Conservation (phyloP, 2,113 vertebrate species). For the Piliocolobus tephrosceles region DNA sequence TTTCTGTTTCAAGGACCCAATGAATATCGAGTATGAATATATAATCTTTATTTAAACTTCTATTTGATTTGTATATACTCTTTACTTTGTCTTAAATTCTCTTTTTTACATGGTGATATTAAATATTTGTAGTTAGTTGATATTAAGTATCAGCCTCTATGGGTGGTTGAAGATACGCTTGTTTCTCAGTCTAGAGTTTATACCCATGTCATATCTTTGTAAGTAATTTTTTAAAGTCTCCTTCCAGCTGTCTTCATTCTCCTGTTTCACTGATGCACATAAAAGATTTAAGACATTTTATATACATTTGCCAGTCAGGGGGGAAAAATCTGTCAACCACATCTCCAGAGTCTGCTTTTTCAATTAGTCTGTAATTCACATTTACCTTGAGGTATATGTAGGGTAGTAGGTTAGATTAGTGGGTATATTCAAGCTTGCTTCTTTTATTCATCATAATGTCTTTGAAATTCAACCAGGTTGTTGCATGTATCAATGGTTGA, state of each 20-base stretch:
- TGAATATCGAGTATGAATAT: background rate
- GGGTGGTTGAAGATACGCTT: background rate
- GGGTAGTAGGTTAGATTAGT: background rate
- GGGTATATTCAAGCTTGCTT: background rate
- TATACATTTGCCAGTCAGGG: background rate
- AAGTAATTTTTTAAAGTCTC: background rate
- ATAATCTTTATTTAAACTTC: constrained; percentile 4
- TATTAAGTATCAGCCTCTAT: background rate
- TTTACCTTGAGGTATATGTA: background rate
- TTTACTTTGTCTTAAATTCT: background rate
- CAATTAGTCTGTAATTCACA: background rate
- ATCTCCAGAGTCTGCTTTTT: background rate
- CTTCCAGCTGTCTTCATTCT: background rate
- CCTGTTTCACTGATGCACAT: background rate
- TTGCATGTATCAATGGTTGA: background rate
- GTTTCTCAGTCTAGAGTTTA: background rate
- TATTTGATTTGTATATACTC: constrained; percentile 5
- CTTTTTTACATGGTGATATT: background rate
- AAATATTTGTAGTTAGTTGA: background rate
- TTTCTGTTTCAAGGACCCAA: background rate
- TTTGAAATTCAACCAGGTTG: background rate
- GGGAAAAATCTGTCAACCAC: background rate
- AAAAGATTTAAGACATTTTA: constrained; percentile 1
- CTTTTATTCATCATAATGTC: background rate
- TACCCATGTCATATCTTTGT: background rate